Conservation (phyloP, 2,888 invertebrate genomes). For the Abrostola tripartita region DNA sequence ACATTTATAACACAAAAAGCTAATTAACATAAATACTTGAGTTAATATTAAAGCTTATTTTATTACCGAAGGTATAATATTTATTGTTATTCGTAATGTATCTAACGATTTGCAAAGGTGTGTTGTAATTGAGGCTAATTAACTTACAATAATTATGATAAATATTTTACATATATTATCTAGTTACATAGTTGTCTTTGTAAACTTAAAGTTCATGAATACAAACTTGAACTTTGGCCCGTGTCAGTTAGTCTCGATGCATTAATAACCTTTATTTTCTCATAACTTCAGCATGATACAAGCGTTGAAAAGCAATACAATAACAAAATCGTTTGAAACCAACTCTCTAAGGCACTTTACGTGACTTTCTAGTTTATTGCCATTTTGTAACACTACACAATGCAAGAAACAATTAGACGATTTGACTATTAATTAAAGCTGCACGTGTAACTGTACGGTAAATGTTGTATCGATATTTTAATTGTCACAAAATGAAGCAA, state of each 20-base stretch:
- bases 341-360: constrained; percentile 37
- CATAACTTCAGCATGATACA: constrained; percentile 19
- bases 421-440: constrained; percentile 28
- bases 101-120: constrained; percentile 13
- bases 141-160: constrained; percentile 24
- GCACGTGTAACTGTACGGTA: constrained; percentile 22
- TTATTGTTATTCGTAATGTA: constrained; percentile 24
- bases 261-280: constrained; percentile 28
- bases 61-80: constrained; percentile 28
- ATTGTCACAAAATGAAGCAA: constrained; percentile 20
- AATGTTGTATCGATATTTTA: constrained; percentile 15
- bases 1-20: constrained; percentile 32
- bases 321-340: constrained; percentile 43
- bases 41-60: constrained; percentile 30
- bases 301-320: constrained; percentile 23
- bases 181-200: constrained; percentile 23
- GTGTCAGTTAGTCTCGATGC: constrained; percentile 23
- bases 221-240: constrained; percentile 59
- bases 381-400: constrained; percentile 41
- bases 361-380: constrained; percentile 55
- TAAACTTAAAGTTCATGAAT: constrained; percentile 56
- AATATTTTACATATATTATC: constrained; percentile 28
- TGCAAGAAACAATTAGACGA: constrained; percentile 39
- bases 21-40: constrained; percentile 31
- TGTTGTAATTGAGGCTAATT: constrained; percentile 28